Evolutionary conservation across 2,888 invertebrate species (phyloP), one percentile per base, ranked within the genome.

Genomic region (Spisula subtruncata): DNA sequence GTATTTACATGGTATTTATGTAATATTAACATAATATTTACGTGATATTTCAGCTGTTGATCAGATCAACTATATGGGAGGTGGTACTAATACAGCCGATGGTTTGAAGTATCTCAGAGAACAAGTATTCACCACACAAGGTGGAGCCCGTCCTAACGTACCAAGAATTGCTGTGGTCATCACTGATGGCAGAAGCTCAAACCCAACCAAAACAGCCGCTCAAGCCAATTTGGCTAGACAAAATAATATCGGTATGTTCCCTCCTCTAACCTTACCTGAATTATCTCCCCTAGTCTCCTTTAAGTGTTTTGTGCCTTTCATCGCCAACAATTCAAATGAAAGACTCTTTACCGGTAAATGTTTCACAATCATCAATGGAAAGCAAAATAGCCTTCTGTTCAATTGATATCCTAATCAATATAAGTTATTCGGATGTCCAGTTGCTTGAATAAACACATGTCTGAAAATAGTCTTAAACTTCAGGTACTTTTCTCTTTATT

Each of bases 31-130:
- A 14, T 12, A 16, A 10, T 1, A 10, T 10, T 16, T 51, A 14
- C 14, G 12, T 51, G 1, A 51, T 51, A 10, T 51, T 41, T 80
- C 85, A 88, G 95, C 93, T 32, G 90, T 96, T 48, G 94, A 95
- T 87, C 90, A 93, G 83, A 93, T 95, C 79, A 90, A 94, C 32
- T 95, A 95, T 91, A 93, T 94, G 93, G 93, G 94, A 29, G 96
- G 96, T 54, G 94, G 95, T 35, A 95, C 95, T 41, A 95, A 96
- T 93, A 96, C 95, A 14, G 95, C 94, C n/a, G 95, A 95, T 81
- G 96, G 94, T 46, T 89, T 96, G 83, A 92, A 93, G 66, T 94
- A 94, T 89, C 90, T 94, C 89, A 87, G 93, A 81, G 87, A 92
- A 32, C 90, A 94, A 25, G 88, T 94, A 87, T 95, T 94, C 88